These are phyloP conservation scores for Corythoichthys haematopterus DNA, from an alignment of 2,113 vertebrate species.

Conservation along the genomic window DNA sequence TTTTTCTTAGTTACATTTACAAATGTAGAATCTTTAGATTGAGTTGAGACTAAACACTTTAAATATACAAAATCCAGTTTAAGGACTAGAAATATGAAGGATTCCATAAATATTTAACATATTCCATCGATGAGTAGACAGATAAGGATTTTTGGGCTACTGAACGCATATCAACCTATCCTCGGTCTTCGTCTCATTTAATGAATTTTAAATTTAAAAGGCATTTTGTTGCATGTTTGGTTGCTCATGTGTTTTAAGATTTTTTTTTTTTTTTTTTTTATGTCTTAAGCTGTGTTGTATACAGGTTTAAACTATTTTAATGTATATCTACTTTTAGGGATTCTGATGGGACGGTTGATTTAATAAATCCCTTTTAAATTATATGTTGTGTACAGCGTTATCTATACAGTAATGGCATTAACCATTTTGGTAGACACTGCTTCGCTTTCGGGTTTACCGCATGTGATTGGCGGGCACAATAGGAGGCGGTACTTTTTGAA, in stretches of 20 bases:
- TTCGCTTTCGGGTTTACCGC: background rate
- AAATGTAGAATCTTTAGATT: background rate
- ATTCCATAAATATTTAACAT: background rate
- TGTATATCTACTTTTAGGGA: slow-evolving; percentile 14
- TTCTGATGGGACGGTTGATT: slow-evolving; percentile 13
- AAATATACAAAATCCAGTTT: background rate
- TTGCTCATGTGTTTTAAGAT: slow-evolving; percentile 5
- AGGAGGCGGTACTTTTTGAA: background rate
- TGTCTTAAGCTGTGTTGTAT: slow-evolving; percentile 30
- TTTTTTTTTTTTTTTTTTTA: slow-evolving; percentile 9
- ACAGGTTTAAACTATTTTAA: slow-evolving; percentile 42
- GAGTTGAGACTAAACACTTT: background rate
- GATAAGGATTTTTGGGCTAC: background rate
- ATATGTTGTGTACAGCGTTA: background rate
- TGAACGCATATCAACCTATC: background rate
- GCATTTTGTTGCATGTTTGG: background rate
- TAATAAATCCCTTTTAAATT: slow-evolving; percentile 34
- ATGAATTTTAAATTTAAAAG: background rate
- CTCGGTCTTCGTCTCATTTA: background rate
- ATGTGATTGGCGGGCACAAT: background rate
- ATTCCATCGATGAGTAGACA: background rate
- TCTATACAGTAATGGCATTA: background rate
- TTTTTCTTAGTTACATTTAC: background rate
- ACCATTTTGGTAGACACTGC: background rate
- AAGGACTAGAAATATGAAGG: background rate